Evolutionary conservation across 2,888 invertebrate species (phyloP).

Genomic region (Zootermopsis nevadensis): DNA sequence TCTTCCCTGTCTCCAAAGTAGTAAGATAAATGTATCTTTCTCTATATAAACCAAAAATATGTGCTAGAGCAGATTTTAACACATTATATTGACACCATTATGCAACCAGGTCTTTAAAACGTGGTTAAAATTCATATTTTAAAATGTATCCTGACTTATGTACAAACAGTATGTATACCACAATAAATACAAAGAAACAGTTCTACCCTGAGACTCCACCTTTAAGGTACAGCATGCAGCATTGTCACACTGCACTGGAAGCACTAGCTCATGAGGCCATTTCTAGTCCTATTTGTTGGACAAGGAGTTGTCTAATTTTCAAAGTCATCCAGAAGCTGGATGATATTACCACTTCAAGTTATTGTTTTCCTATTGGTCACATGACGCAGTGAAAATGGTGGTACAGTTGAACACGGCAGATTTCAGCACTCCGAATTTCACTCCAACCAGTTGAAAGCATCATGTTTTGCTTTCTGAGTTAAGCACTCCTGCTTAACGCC

Average conservation of each 20-base stretch:
- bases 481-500: too few relatives aligned
- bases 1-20: background rate
- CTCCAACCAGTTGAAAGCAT: too few relatives aligned
- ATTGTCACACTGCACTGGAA: conserved; percentile 24
- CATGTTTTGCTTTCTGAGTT: too few relatives aligned
- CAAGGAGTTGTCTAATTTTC: background rate
- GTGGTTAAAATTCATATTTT: background rate
- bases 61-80: background rate
- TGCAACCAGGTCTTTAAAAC: background rate
- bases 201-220: conserved; percentile 22
- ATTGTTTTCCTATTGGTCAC: too few relatives aligned
- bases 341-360: too few relatives aligned
- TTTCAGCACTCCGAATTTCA: too few relatives aligned
- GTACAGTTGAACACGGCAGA: too few relatives aligned
- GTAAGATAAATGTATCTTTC: background rate
- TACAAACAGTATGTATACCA: background rate
- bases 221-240: conserved; percentile 15
- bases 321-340: background rate
- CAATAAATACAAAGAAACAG: background rate
- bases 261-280: conserved; percentile 2
- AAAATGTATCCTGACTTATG: background rate
- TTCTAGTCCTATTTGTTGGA: background rate
- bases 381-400: too few relatives aligned
- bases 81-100: background rate
- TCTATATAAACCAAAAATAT: background rate